Evolutionary conservation across 2,113 vertebrate genomes (phyloP).

Genomic region (Pandion haliaetus): DNA sequence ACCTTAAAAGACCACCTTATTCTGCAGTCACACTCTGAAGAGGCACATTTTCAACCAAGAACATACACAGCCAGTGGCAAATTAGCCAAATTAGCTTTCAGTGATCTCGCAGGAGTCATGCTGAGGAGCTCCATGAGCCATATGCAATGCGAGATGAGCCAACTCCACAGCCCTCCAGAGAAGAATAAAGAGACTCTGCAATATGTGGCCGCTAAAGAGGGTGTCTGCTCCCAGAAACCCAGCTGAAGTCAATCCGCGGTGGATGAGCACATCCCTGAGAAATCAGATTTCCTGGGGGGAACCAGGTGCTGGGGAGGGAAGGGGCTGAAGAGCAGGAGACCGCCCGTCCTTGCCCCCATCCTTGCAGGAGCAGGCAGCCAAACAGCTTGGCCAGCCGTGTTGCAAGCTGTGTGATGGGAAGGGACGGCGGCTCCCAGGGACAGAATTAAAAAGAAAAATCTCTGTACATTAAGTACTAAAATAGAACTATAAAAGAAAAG

Average conservation of each 20-base stretch:
- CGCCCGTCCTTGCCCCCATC: rapidly evolving
- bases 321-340: neutral
- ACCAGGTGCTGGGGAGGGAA: neutral
- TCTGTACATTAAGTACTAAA: neutral
- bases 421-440: neutral
- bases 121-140: neutral
- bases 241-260: rapidly evolving
- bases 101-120: neutral
- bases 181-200: neutral
- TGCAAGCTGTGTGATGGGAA: neutral
- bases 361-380: neutral
- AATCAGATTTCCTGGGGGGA: neutral
- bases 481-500: neutral
- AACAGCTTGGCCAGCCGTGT: neutral
- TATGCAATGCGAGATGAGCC: neutral
- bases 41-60: neutral
- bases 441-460: neutral
- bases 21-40: neutral
- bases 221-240: neutral
- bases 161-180: neutral
- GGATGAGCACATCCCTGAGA: neutral
- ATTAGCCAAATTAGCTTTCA: neutral
- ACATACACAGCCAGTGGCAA: neutral
- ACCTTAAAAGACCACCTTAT: neutral
- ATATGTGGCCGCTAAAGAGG: rapidly evolving